Evolutionary conservation across 1,140 invertebrate species (phyloP), one percentile per base, ranked within the genome.

Genomic region (Drosophila leontia): DNA sequence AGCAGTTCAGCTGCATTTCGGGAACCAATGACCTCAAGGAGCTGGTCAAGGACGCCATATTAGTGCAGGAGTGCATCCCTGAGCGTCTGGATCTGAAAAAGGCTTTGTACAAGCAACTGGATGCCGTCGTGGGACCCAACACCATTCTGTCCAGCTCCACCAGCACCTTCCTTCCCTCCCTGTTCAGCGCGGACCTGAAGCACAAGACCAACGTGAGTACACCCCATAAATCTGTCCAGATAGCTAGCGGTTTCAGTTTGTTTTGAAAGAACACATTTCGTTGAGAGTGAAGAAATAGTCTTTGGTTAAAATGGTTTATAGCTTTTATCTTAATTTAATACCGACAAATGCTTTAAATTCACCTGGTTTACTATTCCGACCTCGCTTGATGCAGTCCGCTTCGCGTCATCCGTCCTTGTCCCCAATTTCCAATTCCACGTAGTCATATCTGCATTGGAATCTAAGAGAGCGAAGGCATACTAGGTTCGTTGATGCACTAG

Each of bases 61-160:
- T 97, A 61, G 93, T 98, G 47, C 96, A 98, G 94, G 98, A 99
- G 94, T 99, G 98, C 93, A 96, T 99, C 1, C 98, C 98, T 15
- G 98, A 99, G 93, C 96, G 95, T 77, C 85, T 99, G 17, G 95
- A 97, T 2, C 91, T 98, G 53, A 99, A 99, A 91, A 94, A 95
- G 47, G 96, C 96, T 92, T 94, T 99, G 7, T 99, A 96, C 88
- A 93, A 93, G 60, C 93, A 97, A 50, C 88, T 99, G 23, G 98
- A 99, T 92, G 94, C 94, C 67, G 91, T 97, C 1, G 95, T 96
- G 1, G 94, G 95, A n/a, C 91, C 94, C 61, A 94, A 94, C 26
- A 96, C 96, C 3, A 97, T 98, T 58, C 88, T 99, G 3, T 97
- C 97, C 0, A 98, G 97, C 81, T 99, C 98, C 1, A 98, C 98